Evolutionary conservation across 2,888 invertebrate genomes (phyloP), one percentile per base, ranked within the genome.

Genomic region (Cosmia trapezina): DNA sequence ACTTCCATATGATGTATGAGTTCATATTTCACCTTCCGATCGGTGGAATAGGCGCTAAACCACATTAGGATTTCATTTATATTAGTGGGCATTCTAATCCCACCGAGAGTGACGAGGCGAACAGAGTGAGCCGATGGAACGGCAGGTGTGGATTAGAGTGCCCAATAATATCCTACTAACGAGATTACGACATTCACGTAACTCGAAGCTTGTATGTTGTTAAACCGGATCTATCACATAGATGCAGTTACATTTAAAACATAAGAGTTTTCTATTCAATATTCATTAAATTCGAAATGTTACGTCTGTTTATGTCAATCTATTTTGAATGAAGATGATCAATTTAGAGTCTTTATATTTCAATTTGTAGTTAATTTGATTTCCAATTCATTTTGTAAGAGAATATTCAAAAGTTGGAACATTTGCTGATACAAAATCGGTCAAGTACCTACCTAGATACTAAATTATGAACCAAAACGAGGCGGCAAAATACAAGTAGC

Each of bases 161-260:
- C n/a, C n/a, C n/a, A n/a, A n/a, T n/a, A n/a, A n/a, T n/a, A n/a
- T n/a, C n/a, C n/a, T n/a, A n/a, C n/a, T n/a, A n/a, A n/a, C n/a
- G 85, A 86, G 85, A 87, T 89, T 90, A 88, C 90, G 69, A 87
- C 86, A 89, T 77, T 62, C 67, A 69, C 65, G 64, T 76, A 76
- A 83, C 73, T 53, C 53, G 68, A 70, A 78, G 59, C 70, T 61
- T 54, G 70, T 54, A 73, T 61, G 66, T 66, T 67, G 73, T 61
- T 70, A 68, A 88, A 87, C 87, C 87, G 87, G 90, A 89, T 86
- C 81, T 84, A 83, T 81, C 71, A 72, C 71, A 87, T 87, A 89
- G 89, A 70, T 76, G 80, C 65, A 73, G 76, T 83, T 77, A 62
- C 60, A 56, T 67, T 53, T 33, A 60, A 62, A 62, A 61, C 60